Evolutionary conservation across 2,113 vertebrate genomes (phyloP).

Genomic region (Bubalus kerabau): DNA sequence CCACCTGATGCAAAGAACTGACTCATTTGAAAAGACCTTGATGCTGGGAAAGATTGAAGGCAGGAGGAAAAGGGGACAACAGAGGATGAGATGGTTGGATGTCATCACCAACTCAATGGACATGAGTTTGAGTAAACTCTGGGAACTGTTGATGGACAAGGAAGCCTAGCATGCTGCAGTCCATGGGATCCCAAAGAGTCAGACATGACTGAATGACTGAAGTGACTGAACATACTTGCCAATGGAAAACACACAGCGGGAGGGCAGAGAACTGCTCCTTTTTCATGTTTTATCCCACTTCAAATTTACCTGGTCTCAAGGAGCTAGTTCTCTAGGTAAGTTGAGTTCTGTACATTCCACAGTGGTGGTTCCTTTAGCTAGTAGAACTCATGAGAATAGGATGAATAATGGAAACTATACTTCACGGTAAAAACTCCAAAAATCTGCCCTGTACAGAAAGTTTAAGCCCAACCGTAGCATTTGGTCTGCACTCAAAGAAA

Average conservation of each 20-base stretch:
- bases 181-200: not conserved
- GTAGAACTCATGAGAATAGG: not conserved
- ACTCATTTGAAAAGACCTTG: not conserved
- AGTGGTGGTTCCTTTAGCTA: not conserved
- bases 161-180: not conserved
- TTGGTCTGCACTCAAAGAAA: slow-evolving; percentile 43
- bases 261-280: not conserved
- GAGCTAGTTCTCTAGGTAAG: not conserved
- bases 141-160: not conserved
- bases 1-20: not conserved
- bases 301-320: not conserved
- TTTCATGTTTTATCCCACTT: not conserved
- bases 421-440: not conserved
- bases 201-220: rapidly evolving
- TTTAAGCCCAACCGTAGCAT: not conserved
- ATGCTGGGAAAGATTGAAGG: not conserved
- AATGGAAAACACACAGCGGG: not conserved
- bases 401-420: not conserved
- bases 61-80: not conserved
- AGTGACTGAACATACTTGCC: not conserved
- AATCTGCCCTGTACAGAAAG: not conserved
- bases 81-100: not conserved
- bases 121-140: not conserved
- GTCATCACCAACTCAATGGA: not conserved
- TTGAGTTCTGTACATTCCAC: not conserved